Evolutionary conservation across 92 coral and sea anemone species (phyloP).

Genomic region (Palythoa heliodiscus): DNA sequence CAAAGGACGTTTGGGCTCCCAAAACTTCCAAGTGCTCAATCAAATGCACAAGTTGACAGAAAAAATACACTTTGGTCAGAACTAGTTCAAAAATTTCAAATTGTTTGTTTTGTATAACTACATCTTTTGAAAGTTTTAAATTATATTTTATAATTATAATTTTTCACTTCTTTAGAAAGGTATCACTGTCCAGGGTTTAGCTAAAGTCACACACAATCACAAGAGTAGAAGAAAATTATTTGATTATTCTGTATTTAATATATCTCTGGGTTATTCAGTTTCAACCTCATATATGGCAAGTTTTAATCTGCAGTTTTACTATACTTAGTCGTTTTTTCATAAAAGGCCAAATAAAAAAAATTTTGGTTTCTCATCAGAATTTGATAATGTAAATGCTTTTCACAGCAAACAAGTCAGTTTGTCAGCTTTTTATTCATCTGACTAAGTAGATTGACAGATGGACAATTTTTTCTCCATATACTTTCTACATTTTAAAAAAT

Average conservation of each 20-base stretch:
- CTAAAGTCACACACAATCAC: too few relatives aligned
- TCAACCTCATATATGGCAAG: neutral
- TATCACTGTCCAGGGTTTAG: neutral
- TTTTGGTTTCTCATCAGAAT: too few relatives aligned
- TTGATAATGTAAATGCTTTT: slow-evolving; percentile 13
- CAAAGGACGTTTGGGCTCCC: too few relatives aligned
- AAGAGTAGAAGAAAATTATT: too few relatives aligned
- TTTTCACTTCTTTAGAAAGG: too few relatives aligned
- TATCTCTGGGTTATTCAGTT: slow-evolving; percentile 12
- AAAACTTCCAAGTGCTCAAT: slow-evolving; percentile 12
- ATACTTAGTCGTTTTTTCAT: neutral
- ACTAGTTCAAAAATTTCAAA: neutral
- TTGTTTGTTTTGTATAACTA: neutral
- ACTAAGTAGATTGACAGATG: neutral
- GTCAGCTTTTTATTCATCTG: neutral
- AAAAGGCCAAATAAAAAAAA: neutral
- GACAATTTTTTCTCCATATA: neutral
- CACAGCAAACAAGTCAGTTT: neutral
- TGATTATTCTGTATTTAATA: neutral
- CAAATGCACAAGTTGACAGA: neutral
- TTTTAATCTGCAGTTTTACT: slow-evolving; percentile 8
- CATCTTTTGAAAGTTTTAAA: too few relatives aligned
- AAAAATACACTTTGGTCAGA: neutral
- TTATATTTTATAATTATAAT: too few relatives aligned
- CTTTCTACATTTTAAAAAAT: slow-evolving; percentile 13